Evolutionary conservation across 2,113 vertebrate genomes (phyloP).

Genomic region (Nansenia antarctica): DNA sequence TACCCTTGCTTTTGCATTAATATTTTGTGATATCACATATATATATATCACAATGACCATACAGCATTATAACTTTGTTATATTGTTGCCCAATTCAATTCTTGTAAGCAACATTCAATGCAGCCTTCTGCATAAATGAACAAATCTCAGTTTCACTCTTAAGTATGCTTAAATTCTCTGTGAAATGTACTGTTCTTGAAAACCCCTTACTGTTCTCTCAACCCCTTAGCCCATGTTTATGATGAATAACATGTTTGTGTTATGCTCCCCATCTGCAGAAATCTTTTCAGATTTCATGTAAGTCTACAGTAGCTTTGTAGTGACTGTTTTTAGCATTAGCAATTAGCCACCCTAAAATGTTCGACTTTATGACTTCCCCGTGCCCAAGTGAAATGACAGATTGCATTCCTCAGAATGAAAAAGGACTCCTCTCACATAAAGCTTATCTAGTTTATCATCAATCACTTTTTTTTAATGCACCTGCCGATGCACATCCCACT

Average conservation of each 20-base stretch:
- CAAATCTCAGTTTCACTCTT: background rate
- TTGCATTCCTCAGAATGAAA: background rate
- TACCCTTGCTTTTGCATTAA: too few relatives aligned
- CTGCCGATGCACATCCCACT: background rate
- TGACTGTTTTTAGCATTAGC: constrained; percentile 57
- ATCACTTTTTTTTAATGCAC: background rate
- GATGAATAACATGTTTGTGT: constrained; percentile 38
- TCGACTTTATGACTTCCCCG: background rate
- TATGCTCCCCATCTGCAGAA: constrained; percentile 54
- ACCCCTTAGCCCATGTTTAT: constrained; percentile 2
- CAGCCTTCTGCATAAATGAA: background rate
- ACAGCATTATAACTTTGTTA: background rate
- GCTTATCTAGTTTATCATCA: background rate
- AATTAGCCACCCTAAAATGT: constrained; percentile 11
- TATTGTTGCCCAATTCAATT: background rate
- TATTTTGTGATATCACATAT: too few relatives aligned
- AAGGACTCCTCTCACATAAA: background rate
- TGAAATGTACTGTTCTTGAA: background rate
- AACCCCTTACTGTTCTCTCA: too few relatives aligned
- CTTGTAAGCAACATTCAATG: background rate
- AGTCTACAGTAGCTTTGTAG: constrained; percentile 52
- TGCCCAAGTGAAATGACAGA: background rate
- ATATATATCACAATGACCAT: too few relatives aligned
- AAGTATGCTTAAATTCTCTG: background rate
- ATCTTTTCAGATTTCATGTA: constrained; percentile 57